Conservation (phyloP, 2,797 vertebrate species). For the Pipistrellus pygmaeus region DNA sequence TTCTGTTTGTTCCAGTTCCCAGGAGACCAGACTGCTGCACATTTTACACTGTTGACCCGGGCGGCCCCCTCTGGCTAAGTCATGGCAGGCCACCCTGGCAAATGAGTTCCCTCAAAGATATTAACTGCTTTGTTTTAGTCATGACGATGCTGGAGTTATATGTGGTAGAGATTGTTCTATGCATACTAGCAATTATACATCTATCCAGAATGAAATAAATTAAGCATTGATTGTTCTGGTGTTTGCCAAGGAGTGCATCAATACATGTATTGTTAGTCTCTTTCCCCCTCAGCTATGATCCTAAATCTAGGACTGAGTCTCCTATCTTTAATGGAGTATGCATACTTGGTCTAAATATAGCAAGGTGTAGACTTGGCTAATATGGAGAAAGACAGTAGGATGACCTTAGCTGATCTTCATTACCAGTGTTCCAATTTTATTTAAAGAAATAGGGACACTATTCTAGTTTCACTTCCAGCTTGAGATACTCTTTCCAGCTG, state of each 20-base stretch:
- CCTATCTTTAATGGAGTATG: slow-evolving; percentile 75
- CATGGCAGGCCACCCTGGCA: slow-evolving; percentile 24
- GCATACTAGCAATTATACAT: background rate
- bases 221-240: background rate
- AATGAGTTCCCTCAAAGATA: slow-evolving; percentile 63
- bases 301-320: slow-evolving; percentile 58
- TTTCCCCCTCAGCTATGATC: background rate
- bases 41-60: slow-evolving; percentile 55
- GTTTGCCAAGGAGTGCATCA: background rate
- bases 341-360: slow-evolving; percentile 88
- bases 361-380: slow-evolving; percentile 88
- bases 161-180: slow-evolving; percentile 35
- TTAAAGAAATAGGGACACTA: slow-evolving; percentile 69
- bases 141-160: slow-evolving; percentile 13
- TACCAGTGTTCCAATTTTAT: slow-evolving; percentile 87
- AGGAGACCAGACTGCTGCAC: slow-evolving; percentile 53
- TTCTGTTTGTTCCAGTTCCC: slow-evolving; percentile 66
- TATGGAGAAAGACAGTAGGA: slow-evolving; percentile 85
- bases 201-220: slow-evolving; percentile 25
- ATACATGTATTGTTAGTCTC: background rate
- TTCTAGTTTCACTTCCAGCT: background rate
- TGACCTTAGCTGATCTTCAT: slow-evolving; percentile 86
- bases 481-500: background rate
- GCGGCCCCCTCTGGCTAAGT: slow-evolving; percentile 32
- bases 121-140: slow-evolving; percentile 39